phyloP scores from a whole-genome alignment of 2,888 invertebrate genomes.

The Smittia sp. region DNA sequence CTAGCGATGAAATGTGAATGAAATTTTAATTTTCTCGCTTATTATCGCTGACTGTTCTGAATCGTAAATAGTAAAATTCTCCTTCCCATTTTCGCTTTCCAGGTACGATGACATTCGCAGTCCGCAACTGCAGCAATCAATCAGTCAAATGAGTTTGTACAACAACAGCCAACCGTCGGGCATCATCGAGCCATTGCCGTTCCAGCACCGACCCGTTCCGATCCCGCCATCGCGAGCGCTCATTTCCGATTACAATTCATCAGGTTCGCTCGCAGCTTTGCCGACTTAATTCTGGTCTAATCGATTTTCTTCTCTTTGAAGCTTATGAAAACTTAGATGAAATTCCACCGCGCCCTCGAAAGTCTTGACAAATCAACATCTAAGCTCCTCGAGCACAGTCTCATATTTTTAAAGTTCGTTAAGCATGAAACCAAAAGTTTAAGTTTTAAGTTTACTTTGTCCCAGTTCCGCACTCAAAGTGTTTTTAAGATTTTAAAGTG shows the following conservation, averaged over 20 bases:
- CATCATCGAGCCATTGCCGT: slow-evolving; percentile 39
- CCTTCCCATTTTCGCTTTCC: not conserved
- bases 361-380: slow-evolving; percentile 50
- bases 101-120: slow-evolving; percentile 35
- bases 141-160: slow-evolving; percentile 39
- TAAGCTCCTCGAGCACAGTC: slow-evolving; percentile 13
- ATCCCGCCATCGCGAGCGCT: slow-evolving; percentile 16
- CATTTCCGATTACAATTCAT: slow-evolving; percentile 28
- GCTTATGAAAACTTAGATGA: slow-evolving; percentile 39
- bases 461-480: not conserved
- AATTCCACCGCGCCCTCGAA: slow-evolving; percentile 50
- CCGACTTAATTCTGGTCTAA: not conserved
- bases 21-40: slow-evolving; percentile 32
- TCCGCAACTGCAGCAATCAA: slow-evolving; percentile 27
- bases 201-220: slow-evolving; percentile 16
- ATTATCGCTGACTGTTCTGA: slow-evolving; percentile 2
- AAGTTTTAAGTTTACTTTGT: not conserved
- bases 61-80: slow-evolving; percentile 12
- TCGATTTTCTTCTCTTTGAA: slow-evolving; percentile 3
- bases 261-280: not conserved
- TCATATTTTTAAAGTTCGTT: slow-evolving; percentile 2
- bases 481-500: too few species aligned
- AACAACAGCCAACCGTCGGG: slow-evolving; percentile 33
- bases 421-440: slow-evolving; percentile 23
- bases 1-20: slow-evolving; percentile 29